Evolutionary conservation across 2,888 invertebrate genomes (phyloP), one percentile per base, ranked within the genome.

Genomic region (Silvanus unidentatus): DNA sequence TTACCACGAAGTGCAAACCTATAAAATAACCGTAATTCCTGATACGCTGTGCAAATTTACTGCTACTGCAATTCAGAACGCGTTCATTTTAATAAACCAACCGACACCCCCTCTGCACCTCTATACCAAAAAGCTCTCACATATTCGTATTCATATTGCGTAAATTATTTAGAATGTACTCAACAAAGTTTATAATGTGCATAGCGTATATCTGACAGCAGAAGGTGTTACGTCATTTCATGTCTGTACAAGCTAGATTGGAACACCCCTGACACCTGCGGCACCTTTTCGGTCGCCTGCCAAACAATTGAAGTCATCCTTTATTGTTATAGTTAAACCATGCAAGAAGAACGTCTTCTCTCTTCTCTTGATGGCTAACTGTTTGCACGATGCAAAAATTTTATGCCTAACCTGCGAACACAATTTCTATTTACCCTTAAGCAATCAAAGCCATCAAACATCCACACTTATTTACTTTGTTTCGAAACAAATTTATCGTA

Each of bases 181-280:
- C 65, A 62, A 67, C 67, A 68, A 67, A 68, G 64, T 70, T 70
- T 64, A 63, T 64, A 65, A 65, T 66, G 65, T 67, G 64, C 60
- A 60, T 59, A 57, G 59, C 59, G 63, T 64, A 59, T 60, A 62
- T 64, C 60, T 65, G 65, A 63, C 65, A 64, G 61, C 58, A 57
- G 64, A 68, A 66, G 65, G 64, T 64, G 62, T 57, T 60, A 57
- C 60, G 57, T 64, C 62, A 63, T 53, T 54, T 58, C 53, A 57
- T 58, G 59, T 57, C 53, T 57, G 54, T 59, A 60, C 59, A 53
- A 58, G 57, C 60, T 60, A 63, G 65, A 67, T 68, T 65, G 64
- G 60, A 58, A 55, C 60, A 51, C 62, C 63, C 63, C 61, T 54
- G 57, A 58, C 68, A 67, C 69, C 66, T 66, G 65, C 65, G 62